phyloP scores from a whole-genome alignment of 1,140 invertebrate species.

The Zophobas atratus region DNA sequence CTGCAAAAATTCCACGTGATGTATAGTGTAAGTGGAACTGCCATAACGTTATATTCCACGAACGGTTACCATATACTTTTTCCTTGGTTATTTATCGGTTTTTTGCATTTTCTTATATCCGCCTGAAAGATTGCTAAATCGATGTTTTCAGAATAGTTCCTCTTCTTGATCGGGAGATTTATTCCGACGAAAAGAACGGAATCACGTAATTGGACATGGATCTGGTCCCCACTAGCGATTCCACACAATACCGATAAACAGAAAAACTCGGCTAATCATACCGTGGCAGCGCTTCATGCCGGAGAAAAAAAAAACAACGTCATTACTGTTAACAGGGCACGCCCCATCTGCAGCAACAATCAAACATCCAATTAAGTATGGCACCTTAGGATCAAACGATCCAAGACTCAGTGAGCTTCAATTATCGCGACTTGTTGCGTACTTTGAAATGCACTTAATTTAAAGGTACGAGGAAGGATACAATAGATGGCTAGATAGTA shows the following conservation, averaged over 20 bases:
- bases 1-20: not conserved
- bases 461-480: not conserved
- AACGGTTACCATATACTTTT: slow-evolving; percentile 14
- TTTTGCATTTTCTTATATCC: slow-evolving; percentile 11
- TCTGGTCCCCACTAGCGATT: slow-evolving; percentile 7
- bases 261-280: slow-evolving; percentile 25
- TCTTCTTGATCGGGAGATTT: slow-evolving; percentile 27
- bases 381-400: not conserved
- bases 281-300: not conserved
- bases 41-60: slow-evolving; percentile 12
- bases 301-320: slow-evolving; percentile 12
- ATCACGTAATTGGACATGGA: slow-evolving; percentile 31
- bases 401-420: not conserved
- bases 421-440: slow-evolving; percentile 35
- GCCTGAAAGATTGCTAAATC: slow-evolving; percentile 16
- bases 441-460: slow-evolving; percentile 26
- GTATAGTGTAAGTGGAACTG: slow-evolving; percentile 5
- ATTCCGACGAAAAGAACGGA: slow-evolving; percentile 17
- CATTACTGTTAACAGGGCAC: slow-evolving; percentile 31
- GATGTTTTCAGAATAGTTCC: slow-evolving; percentile 21
- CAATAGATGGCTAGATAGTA: no score
- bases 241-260: slow-evolving; percentile 17
- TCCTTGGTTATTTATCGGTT: slow-evolving; percentile 9
- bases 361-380: slow-evolving; percentile 31
- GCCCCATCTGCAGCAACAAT: slow-evolving; percentile 26